Conservation (phyloP, 1,140 invertebrate genomes). For the Araneus ventricosus region DNA sequence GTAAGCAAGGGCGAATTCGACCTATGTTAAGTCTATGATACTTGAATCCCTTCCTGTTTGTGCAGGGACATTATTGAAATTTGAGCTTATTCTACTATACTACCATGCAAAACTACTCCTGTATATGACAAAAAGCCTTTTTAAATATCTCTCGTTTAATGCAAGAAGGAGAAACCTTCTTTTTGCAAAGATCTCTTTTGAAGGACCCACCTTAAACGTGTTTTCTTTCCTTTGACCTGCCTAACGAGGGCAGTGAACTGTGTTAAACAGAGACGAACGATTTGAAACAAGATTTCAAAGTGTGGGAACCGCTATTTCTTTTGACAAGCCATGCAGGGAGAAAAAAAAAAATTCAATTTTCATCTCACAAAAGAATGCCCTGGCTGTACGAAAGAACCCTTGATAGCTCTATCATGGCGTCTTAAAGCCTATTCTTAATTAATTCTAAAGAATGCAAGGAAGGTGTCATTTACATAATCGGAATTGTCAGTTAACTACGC, state of each 20-base stretch:
- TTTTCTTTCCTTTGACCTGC: constrained; percentile 43
- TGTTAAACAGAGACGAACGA: constrained; percentile 46
- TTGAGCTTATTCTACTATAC: background rate
- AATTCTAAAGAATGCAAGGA: background rate
- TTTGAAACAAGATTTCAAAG: constrained; percentile 50
- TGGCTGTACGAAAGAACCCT: background rate
- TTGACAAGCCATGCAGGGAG: background rate
- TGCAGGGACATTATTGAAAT: too few species aligned
- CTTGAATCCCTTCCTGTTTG: too few species aligned
- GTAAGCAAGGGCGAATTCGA: too few species aligned
- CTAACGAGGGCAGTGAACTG: constrained; percentile 64
- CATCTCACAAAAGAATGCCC: background rate
- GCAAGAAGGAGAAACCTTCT: constrained; percentile 16
- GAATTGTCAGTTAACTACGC: too few species aligned
- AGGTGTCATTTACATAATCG: too few species aligned
- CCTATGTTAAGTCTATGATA: too few species aligned
- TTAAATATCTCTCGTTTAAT: background rate
- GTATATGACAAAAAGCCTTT: too few species aligned
- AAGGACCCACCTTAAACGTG: constrained; percentile 57
- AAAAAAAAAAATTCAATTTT: constrained; percentile 24
- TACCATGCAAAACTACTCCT: background rate
- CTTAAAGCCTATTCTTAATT: background rate
- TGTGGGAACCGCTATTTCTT: constrained; percentile 15
- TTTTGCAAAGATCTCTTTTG: constrained; percentile 51
- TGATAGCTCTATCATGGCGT: background rate